phyloP scores from a whole-genome alignment of 2,797 vertebrate genomes.

The Channa striata region DNA sequence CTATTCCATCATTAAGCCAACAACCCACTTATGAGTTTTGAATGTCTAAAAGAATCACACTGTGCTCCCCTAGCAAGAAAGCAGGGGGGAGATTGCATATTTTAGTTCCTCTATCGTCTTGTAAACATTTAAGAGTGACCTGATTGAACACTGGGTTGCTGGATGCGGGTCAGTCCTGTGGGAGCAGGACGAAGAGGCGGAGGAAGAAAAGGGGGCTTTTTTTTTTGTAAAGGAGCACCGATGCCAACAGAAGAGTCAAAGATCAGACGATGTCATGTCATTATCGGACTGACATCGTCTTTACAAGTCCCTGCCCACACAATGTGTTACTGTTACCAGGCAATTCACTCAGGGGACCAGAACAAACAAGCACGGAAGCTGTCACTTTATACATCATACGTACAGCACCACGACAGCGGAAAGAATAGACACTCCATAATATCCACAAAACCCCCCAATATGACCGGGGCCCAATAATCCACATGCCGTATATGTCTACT shows the following conservation, averaged over 20 bases:
- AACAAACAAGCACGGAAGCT: conserved; percentile 72
- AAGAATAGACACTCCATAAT: conserved; percentile 81
- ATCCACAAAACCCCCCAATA: conserved; percentile 76
- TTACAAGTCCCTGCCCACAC: conserved; percentile 50
- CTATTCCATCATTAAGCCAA: conserved; percentile 53
- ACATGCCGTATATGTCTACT: conserved; percentile 85
- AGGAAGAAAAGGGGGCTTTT: conserved; percentile 28
- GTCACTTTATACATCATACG: conserved; percentile 74
- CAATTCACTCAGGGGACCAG: conserved; percentile 61
- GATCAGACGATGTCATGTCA: conserved; percentile 59
- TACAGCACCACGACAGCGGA: conserved; percentile 84
- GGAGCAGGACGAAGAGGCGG: conserved; percentile 65
- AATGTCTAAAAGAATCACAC: conserved; percentile 58
- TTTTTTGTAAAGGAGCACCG: conserved; percentile 76
- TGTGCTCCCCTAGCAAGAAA: conserved; percentile 56
- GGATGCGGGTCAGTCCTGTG: conserved; percentile 68
- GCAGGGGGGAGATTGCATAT: conserved; percentile 82
- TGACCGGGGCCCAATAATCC: conserved; percentile 68
- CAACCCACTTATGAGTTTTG: conserved; percentile 57
- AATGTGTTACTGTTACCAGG: conserved; percentile 65
- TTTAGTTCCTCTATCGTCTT: conserved; percentile 55
- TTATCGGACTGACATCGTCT: conserved; percentile 61
- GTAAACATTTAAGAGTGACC: conserved; percentile 77
- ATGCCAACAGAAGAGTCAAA: conserved; percentile 66
- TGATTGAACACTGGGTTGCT: conserved; percentile 78